Base-by-base conservation (phyloP, 2,797 vertebrate species). In the Sebastes kiyomatsui region DNA sequence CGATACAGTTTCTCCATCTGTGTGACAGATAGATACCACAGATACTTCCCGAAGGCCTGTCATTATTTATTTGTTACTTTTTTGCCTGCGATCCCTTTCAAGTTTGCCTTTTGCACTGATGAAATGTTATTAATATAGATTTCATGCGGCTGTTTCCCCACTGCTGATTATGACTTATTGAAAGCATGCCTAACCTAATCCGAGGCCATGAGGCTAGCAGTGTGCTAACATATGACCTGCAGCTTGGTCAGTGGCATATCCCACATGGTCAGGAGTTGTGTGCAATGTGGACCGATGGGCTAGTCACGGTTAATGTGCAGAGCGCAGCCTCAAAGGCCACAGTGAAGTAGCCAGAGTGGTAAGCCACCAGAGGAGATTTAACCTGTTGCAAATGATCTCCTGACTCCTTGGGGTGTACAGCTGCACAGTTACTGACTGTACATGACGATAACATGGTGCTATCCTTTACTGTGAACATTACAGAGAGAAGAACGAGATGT, bases 1-100 rank as follows among this genome's bases (percentile, higher is more conserved):
- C 23, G 71, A 81, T 85, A 87, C 78, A 88, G 67, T 89, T 90
- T 89, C 87, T 87, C 79, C 88, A 92, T 89, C 87, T 91, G 86
- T 82, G 79, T 82, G 83, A 81, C 89, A 83, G 88, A 90, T 81
- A 91, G 82, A 88, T 88, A 69, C 82, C 86, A 84, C 69, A 58
- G 78, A 92, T 88, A 81, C 69, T 81, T 87, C 80, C 83, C 55
- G 2, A 68, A 81, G 77, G 84, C 78, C 79, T 79, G 61, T 78
- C 84, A 80, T 84, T 87, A 82, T 88, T 87, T 90, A 86, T 87
- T 86, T 83, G 71, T 78, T 87, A 70, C 82, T 75, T 79, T 12
- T 89, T 85, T 79, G 52, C 65, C 79, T 12, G 18, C 72, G 74
- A 42, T 87, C 56, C 73, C 75, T 89, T 88, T 90, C 72, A 87